Evolutionary conservation across 2,113 vertebrate genomes (phyloP).

Genomic region (Podarcis muralis): DNA sequence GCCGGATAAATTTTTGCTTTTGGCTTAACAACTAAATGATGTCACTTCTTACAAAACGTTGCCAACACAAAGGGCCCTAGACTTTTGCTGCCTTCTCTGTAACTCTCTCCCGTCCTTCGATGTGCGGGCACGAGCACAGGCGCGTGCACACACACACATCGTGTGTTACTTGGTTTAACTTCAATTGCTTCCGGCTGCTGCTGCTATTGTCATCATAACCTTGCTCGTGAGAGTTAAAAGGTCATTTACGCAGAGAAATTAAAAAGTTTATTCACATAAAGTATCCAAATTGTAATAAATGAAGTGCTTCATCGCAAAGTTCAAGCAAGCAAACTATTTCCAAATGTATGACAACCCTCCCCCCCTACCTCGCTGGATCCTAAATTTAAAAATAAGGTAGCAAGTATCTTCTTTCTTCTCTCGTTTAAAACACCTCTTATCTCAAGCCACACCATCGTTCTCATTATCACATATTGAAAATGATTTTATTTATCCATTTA

Average conservation of each 20-base stretch:
- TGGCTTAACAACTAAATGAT: not conserved
- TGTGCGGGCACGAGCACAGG: not conserved
- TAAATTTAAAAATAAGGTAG: slow-evolving; percentile 19
- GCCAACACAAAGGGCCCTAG: not conserved
- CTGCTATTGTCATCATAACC: rapidly evolving
- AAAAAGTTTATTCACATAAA: slow-evolving; percentile 70
- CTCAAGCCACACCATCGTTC: slow-evolving; percentile 51
- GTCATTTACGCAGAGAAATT: slow-evolving; percentile 58
- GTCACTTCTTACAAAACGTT: not conserved
- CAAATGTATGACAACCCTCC: slow-evolving; percentile 52
- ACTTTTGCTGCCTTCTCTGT: not conserved
- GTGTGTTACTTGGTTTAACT: too few species aligned
- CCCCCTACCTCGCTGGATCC: slow-evolving; percentile 41
- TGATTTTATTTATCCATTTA: slow-evolving; percentile 93
- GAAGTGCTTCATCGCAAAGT: slow-evolving; percentile 63
- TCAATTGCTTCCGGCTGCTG: not conserved
- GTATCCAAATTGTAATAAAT: slow-evolving; percentile 67
- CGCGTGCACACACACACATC: not conserved
- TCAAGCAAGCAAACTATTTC: slow-evolving; percentile 65
- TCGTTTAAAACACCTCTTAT: slow-evolving; percentile 52
- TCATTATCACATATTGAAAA: slow-evolving; percentile 90
- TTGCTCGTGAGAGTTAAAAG: not conserved
- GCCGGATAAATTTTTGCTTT: not conserved
- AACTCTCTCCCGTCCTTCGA: not conserved
- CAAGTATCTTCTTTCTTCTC: slow-evolving; percentile 22